Evolutionary conservation across 2,113 vertebrate species (phyloP), one percentile per base, ranked within the genome.

Genomic region (Dromiciops gliroides): DNA sequence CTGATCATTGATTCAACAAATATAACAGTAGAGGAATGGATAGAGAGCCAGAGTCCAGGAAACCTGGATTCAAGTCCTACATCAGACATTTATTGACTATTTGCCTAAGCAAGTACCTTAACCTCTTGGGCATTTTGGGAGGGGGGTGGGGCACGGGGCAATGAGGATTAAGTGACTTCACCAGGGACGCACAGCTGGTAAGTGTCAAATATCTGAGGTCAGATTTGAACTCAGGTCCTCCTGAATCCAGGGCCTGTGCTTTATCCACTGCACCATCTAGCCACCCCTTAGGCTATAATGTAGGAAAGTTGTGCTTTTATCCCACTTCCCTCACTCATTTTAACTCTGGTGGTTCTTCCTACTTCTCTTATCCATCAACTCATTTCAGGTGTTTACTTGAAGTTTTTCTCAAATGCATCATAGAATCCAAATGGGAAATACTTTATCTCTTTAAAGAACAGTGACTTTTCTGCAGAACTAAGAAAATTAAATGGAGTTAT

Each of bases 401-500:
- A 93, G 67, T 88, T 25, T 60, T 49, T 90, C 90, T 60, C 49
- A 89, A 31, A 8, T 60, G 10, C 56, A 60, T 60, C 44, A 50
- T 53, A 75, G 53, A 88, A 50, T 93, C 56, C 88, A 0, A 0
- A 0, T 93, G 48, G 91, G 83, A 96, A 94, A 9, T 90, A 92
- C 75, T 52, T 2, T 93, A 11, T 93, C 28, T 92, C n/a, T 93
- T 92, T 0, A 60, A 90, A 90, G 92, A 93, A 94, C 16, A 67
- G 11, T 75, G 60, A 75, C 60, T 94, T 94, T 92, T 96, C 56
- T 94, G 0, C 83, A 14, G 60, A 11, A 12, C 94, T 31, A 60
- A 94, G 96, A 94, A 89, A 37, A 52, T 44, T 6, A 94, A 11
- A 67, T 89, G 47, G 26, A 92, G 60, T 94, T 94, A 93, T 90